Base-by-base conservation (phyloP, 53 echinoderm and acorn worm species). In the Apostichopus leukothele region DNA sequence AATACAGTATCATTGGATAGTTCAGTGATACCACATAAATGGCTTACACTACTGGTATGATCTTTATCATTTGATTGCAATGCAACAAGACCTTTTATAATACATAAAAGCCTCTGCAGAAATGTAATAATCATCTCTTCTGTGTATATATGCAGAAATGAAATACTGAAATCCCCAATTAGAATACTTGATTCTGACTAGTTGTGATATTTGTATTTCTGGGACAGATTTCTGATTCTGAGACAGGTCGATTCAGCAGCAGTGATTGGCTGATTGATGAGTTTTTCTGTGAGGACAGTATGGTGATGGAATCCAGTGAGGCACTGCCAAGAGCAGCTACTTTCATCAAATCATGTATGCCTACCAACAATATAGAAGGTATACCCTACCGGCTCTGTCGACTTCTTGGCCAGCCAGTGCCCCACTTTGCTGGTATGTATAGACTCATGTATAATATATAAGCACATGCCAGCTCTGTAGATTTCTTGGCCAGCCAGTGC, bases 301-400 rank as follows among this genome's bases (percentile, higher is more conserved):
- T 87, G 53, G 88, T 87, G 19, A 39, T 87, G 75, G 88, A 87
- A 53, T 74, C 88, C 6, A 60, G 21, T 16, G 39, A 87, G 88
- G 88, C 75, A n/a, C 75, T 87, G 6, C 88, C 75, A 12, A 74
- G 52, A 57, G 55, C 75, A 25, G 75, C 74, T 9, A 75, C 20
- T 11, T 74, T 75, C 54, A 87, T 75, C 75, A 75, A 21, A 50
- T 74, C 75, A 21, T 87, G 88, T 55, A 67, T 85, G 21, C 85
- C 85, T 20, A 26, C 85, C 12, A 39, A 85, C 23, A 60, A 63
- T 5, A 85, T 68, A 50, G 67, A 85, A 22, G 50, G 20, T 26
- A 12, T 14, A n/a, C 85, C 61, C 23, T 66, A 67, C 67, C 25
- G 67, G 61, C 23, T 63, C 19, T 85, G 85, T 27, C 66, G 67